Base-by-base conservation (phyloP, 2,797 vertebrate genomes). In the Takifugu ocellatus region DNA sequence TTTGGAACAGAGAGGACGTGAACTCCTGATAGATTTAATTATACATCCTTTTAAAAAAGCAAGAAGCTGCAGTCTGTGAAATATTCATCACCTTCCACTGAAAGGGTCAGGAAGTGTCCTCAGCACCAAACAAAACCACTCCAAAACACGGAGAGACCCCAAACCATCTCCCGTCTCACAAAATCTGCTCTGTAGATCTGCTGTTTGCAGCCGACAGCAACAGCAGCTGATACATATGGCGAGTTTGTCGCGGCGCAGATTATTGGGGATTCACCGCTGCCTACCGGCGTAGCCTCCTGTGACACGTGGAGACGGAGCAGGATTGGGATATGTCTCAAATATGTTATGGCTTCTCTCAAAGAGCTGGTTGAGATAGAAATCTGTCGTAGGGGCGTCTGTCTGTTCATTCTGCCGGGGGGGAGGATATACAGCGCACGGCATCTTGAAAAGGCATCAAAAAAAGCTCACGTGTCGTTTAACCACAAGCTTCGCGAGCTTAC, bases 261-360 rank as follows among this genome's bases (percentile, higher is more conserved):
- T 77, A 77, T 73, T 83, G 73, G 48, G 68, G 59, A 79, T 75
- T 79, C 68, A 77, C 21, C 49, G 67, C 63, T 82, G 76, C 77
- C 75, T 80, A 72, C 72, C 77, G 82, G 76, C 81, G 77, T 74
- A 68, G 63, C 66, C 69, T 72, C 50, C 50, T 27, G 71, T 79
- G 74, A 83, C 78, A 83, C 75, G 77, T 56, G 64, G 62, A 83
- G 65, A 79, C 73, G 49, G 66, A 71, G 62, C 70, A 53, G 71
- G 61, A 64, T 53, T 64, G 64, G 61, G 79, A 74, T 65, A 70
- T 61, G 70, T 72, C 65, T 78, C 71, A 66, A 81, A 72, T 72
- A 80, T 70, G 77, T 73, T 53, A 64, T 77, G 78, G 74, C 76
- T 81, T 82, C 77, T 79, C 57, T 79, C 62, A 59, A 69, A n/a